phyloP scores from a whole-genome alignment of 2,888 invertebrate genomes.

The Agriopis leucophaearia region DNA sequence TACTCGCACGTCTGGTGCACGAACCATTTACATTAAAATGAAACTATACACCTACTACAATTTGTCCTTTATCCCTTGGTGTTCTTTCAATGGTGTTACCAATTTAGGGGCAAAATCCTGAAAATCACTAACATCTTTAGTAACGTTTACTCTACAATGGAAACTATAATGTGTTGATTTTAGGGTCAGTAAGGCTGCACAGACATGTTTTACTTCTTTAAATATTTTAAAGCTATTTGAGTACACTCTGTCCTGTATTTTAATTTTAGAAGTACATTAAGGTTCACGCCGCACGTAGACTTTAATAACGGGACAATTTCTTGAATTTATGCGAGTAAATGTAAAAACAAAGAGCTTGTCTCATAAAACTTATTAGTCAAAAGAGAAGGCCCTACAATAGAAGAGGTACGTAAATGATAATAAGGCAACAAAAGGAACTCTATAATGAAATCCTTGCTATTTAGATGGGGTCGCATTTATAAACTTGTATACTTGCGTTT shows the following conservation, averaged over 20 bases:
- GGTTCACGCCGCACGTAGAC: not conserved
- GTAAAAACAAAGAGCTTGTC: conserved; percentile 31
- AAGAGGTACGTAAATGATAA: conserved; percentile 36
- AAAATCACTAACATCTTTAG: not conserved
- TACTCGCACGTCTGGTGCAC: conserved; percentile 56
- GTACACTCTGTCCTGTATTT: not conserved
- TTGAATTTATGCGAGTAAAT: conserved; percentile 24
- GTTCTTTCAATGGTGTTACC: not conserved
- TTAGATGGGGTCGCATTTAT: conserved; percentile 46
- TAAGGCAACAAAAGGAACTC: conserved; percentile 36
- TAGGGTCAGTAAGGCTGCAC: no score
- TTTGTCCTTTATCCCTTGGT: not conserved
- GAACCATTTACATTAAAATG: conserved; percentile 36
- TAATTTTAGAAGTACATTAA: conserved; percentile 13
- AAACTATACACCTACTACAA: conserved; percentile 7
- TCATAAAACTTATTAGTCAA: conserved; percentile 35
- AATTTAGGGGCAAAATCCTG: not conserved
- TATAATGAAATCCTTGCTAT: conserved; percentile 42
- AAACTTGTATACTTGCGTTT: conserved; percentile 28
- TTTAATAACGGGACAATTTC: conserved; percentile 17
- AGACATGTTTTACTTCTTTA: no score
- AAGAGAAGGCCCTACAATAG: conserved; percentile 23
- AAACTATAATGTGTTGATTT: no score
- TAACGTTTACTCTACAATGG: no score
- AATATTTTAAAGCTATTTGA: not conserved